Evolutionary conservation across 1,140 invertebrate species (phyloP).

Genomic region (Aphidius gifuensis): DNA sequence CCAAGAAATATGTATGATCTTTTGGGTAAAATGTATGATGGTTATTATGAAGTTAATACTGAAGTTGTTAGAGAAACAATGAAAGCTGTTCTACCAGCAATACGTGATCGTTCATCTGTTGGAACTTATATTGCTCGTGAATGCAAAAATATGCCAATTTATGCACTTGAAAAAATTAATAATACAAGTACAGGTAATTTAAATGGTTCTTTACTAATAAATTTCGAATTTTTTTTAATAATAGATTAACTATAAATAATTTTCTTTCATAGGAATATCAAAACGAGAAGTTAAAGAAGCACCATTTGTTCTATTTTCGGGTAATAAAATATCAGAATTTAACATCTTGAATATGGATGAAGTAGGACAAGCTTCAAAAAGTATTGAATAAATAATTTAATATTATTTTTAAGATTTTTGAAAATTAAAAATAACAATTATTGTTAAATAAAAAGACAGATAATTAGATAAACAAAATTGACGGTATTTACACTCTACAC

Average conservation of each 20-base stretch:
- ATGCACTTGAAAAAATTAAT: conserved; percentile 65
- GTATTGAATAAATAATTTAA: conserved; percentile 21
- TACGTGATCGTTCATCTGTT: conserved; percentile 64
- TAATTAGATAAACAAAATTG: conserved; percentile 3
- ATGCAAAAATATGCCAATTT: conserved; percentile 70
- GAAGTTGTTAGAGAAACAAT: conserved; percentile 74
- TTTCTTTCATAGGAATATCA: conserved; percentile 60
- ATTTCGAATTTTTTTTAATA: too few relatives aligned
- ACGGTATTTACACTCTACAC: background rate
- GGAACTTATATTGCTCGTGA: conserved; percentile 70
- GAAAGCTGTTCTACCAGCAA: conserved; percentile 70
- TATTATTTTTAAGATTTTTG: background rate
- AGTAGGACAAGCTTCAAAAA: conserved; percentile 35
- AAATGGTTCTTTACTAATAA: conserved; percentile 14
- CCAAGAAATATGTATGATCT: conserved; percentile 76
- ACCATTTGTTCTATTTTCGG: conserved; percentile 74
- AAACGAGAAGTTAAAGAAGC: conserved; percentile 65
- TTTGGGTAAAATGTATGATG: conserved; percentile 73
- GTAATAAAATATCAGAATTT: conserved; percentile 68
- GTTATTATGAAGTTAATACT: conserved; percentile 83
- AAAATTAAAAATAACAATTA: conserved; percentile 3
- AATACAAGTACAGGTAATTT: conserved; percentile 38
- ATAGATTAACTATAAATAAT: conserved; percentile 13
- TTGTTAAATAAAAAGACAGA: background rate
- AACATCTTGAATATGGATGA: conserved; percentile 68